phyloP scores from a whole-genome alignment of 2,113 vertebrate species.

The Mystacornis crossleyi region DNA sequence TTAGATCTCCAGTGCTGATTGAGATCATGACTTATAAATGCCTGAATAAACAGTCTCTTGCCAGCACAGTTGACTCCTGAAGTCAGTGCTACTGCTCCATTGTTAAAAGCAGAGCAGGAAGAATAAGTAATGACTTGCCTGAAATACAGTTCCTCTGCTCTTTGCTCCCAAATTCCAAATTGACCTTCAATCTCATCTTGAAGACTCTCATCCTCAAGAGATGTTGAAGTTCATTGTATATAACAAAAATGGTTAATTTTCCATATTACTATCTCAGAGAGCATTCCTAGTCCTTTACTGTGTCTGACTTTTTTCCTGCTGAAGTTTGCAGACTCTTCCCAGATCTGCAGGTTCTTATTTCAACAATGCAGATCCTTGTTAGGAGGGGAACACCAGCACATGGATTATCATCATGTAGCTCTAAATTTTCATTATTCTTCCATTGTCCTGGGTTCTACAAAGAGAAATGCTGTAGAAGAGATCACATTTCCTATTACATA shows the following conservation, averaged over 20 bases:
- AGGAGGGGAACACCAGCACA: background rate
- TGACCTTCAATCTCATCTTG: background rate
- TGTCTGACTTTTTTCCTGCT: background rate
- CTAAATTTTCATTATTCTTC: background rate
- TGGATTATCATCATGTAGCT: background rate
- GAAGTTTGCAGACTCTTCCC: background rate
- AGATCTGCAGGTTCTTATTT: background rate
- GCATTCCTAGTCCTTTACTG: background rate
- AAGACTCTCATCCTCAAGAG: background rate
- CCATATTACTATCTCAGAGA: background rate
- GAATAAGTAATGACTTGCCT: background rate
- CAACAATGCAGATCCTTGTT: background rate
- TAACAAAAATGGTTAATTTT: background rate
- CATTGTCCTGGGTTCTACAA: background rate
- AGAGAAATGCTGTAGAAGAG: background rate
- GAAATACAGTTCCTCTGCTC: background rate
- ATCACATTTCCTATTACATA: background rate
- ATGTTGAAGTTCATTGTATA: background rate
- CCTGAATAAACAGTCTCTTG: background rate
- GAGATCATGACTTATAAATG: background rate
- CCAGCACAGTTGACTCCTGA: background rate
- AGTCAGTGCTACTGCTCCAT: background rate
- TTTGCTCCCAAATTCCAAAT: background rate
- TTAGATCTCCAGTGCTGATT: background rate
- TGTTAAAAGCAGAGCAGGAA: background rate